Conservation (phyloP, 2,888 invertebrate species). For the Silvanus unidentatus region DNA sequence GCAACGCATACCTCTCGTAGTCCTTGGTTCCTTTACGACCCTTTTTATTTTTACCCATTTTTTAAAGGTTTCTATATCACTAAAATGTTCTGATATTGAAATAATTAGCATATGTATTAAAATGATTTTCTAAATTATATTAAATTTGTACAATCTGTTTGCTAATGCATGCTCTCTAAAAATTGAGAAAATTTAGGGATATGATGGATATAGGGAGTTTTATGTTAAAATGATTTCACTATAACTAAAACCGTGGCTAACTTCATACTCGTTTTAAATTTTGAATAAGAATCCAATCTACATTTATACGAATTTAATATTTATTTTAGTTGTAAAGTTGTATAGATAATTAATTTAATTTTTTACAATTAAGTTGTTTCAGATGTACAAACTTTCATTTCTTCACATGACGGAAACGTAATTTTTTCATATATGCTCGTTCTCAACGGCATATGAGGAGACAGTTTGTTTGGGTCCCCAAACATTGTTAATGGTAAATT, state of each 20-base stretch:
- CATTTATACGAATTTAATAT: too few species aligned
- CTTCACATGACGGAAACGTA: constrained; percentile 17
- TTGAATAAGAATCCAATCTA: too few species aligned
- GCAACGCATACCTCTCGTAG: constrained; percentile 63
- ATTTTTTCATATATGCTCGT: constrained; percentile 46
- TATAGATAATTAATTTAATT: too few species aligned
- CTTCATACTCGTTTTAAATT: too few species aligned
- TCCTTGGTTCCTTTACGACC: constrained; percentile 70
- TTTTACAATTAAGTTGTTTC: too few species aligned
- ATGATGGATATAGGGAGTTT: too few species aligned
- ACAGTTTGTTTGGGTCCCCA: constrained; percentile 63
- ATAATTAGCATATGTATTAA: constrained; percentile 36
- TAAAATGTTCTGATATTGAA: constrained; percentile 26
- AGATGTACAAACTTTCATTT: too few species aligned
- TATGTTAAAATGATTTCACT: too few species aligned
- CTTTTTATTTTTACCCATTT: constrained; percentile 78
- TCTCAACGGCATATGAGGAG: constrained; percentile 57
- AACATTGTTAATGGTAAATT: constrained; percentile 57
- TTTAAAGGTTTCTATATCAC: constrained; percentile 25
- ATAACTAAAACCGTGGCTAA: neutral
- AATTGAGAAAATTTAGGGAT: constrained; percentile 1
- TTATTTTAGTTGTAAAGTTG: too few species aligned
- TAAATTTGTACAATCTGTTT: constrained; percentile 13
- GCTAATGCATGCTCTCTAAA: constrained; percentile 1
- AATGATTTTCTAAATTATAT: constrained; percentile 12